These are phyloP conservation scores for Benthosema pterotum DNA, from an alignment of 2,797 vertebrate genomes.

Conservation along the genomic window DNA sequence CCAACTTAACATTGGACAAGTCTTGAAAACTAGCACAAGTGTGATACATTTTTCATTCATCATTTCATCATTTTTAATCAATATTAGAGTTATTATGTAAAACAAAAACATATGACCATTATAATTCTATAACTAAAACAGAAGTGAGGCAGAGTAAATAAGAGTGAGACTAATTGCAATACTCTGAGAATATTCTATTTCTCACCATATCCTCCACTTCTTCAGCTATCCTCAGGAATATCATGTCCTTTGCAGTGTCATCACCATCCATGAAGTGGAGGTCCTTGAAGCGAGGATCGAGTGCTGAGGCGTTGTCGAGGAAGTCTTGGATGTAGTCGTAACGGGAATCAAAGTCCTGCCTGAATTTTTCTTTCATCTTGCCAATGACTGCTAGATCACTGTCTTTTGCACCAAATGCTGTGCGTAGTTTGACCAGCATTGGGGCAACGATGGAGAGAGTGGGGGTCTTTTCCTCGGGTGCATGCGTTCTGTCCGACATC, in stretches of 20 bases:
- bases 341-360: conserved; percentile 17
- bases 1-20: too few species aligned
- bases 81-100: too few species aligned
- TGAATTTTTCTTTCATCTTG: conserved; percentile 30
- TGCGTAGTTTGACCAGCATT: conserved; percentile 31
- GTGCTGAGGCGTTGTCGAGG: conserved; percentile 16
- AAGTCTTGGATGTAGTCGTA: conserved; percentile 23
- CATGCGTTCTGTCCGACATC: too few species aligned
- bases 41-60: too few species aligned
- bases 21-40: too few species aligned
- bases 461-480: too few species aligned
- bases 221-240: conserved; percentile 39
- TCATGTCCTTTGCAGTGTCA: conserved; percentile 22
- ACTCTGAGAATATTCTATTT: conserved; percentile 21
- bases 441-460: conserved; percentile 34
- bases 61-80: too few species aligned
- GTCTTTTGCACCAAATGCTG: conserved; percentile 27
- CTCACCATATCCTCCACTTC: conserved; percentile 26
- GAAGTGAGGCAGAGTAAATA: not conserved
- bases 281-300: conserved; percentile 34
- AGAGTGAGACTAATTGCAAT: not conserved
- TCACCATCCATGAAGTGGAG: conserved; percentile 23
- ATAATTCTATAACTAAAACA: not conserved
- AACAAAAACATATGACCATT: not conserved
- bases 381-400: conserved; percentile 19